Evolutionary conservation across 2,888 invertebrate genomes (phyloP).

Genomic region (Lydus trimaculatus): DNA sequence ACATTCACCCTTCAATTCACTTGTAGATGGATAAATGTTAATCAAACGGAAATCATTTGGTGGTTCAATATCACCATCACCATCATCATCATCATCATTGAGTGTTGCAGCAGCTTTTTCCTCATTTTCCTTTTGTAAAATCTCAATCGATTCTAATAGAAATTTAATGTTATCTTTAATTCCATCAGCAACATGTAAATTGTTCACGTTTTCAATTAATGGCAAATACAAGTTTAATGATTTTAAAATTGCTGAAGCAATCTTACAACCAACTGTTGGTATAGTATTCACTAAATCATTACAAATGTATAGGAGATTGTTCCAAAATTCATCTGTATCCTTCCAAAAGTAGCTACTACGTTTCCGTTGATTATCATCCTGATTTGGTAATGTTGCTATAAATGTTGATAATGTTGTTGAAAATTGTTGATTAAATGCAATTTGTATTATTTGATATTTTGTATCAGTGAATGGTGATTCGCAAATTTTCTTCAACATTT

Average conservation of each 20-base stretch:
- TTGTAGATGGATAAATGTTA: conserved; percentile 64
- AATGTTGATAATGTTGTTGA: conserved; percentile 16
- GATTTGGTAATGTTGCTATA: conserved; percentile 2
- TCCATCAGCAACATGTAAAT: conserved; percentile 32
- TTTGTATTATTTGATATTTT: conserved; percentile 37
- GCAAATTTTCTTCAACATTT: conserved; percentile 61
- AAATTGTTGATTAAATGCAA: conserved; percentile 36
- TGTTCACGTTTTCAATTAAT: conserved; percentile 36
- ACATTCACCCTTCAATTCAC: conserved; percentile 53
- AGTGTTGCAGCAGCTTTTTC: conserved; percentile 46
- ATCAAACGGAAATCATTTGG: conserved; percentile 64
- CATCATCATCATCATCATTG: conserved; percentile 54
- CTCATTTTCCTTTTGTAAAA: conserved; percentile 44
- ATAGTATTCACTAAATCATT: conserved; percentile 26
- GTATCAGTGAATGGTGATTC: conserved; percentile 40
- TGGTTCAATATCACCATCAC: conserved; percentile 54
- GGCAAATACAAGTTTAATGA: conserved; percentile 39
- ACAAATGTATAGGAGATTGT: conserved; percentile 1
- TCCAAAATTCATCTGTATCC: conserved; percentile 6
- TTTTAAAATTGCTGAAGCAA: conserved; percentile 46
- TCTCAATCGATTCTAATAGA: conserved; percentile 50
- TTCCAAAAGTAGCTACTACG: background rate
- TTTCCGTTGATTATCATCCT: background rate
- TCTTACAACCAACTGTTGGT: conserved; percentile 48
- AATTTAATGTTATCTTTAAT: conserved; percentile 58